Base-by-base conservation (phyloP, 2,888 invertebrate genomes). In the Spialia ferax region DNA sequence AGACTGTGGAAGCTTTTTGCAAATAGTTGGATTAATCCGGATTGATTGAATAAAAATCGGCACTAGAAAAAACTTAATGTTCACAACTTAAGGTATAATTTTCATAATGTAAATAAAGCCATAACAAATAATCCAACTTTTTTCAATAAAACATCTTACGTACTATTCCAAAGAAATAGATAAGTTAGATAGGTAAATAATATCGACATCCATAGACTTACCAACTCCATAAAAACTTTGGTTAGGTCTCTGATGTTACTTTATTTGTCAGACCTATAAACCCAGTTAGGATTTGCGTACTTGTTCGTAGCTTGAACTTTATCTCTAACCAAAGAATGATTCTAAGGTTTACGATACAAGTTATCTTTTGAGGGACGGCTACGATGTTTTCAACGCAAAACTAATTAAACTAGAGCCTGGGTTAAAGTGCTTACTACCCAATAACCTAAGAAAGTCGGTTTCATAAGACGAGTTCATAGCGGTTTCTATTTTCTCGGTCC, bases 341-440 rank as follows among this genome's bases (percentile, higher is more conserved):
- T 52, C 23, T 23, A n/a, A n/a, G n/a, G 13, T 52, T 26, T 52
- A 26, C 7, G n/a, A 26, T 8, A 52, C 23, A 52, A 52, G 13
- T 52, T 52, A 20, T 5, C 29, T 48, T 67, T 61, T 26, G 13
- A 52, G 23, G 52, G 52, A 52, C 13, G 32, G 20, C 35, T 8
- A 38, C 15, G 23, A 63, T 52, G 29, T 13, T 55, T 26, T 22
- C 13, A 22, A 38, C 23, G 15, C 23, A 52, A 52, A 52, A 26
- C 52, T 52, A 52, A 52, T 52, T 52, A 52, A 52, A 52, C 23
- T 52, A 52, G 13, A 26, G 23, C 7, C 52, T 23, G 52, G 52
- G n/a, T 10, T 22, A n/a, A 52, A 52, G 23, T 23, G n/a, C 52
- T 13, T n/a, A 23, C 52, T 45, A 20, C 48, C 11, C 10, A 52